phyloP scores from a whole-genome alignment of 1,140 invertebrate species.

The Orchestia grillus region DNA sequence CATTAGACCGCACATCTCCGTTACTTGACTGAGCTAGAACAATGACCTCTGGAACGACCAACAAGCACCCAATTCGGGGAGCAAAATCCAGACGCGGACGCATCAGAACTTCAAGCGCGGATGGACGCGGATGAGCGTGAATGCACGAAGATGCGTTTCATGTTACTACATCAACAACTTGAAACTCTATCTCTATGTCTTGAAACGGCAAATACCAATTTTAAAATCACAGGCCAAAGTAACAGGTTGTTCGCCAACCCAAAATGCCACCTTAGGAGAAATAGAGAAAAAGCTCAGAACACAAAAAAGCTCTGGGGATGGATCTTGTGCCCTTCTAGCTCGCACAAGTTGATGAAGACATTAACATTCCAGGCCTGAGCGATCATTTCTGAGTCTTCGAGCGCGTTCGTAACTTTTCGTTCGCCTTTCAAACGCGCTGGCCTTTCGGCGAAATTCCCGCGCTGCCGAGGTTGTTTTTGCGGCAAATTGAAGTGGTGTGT shows the following conservation, averaged over 20 bases:
- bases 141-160: not conserved
- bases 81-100: not conserved
- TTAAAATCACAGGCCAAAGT: slow-evolving; percentile 3
- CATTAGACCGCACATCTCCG: not conserved
- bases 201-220: not conserved
- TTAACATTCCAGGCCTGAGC: slow-evolving; percentile 48
- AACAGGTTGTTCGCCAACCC: slow-evolving; percentile 12
- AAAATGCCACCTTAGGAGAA: not conserved
- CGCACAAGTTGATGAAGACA: slow-evolving; percentile 55
- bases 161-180: too few species aligned
- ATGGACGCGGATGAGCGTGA: not conserved
- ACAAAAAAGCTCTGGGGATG: slow-evolving; percentile 4
- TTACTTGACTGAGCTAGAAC: not conserved
- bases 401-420: slow-evolving; percentile 12
- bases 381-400: slow-evolving; percentile 38
- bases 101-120: not conserved
- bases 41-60: not conserved
- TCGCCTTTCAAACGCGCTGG: not conserved
- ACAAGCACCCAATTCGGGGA: not conserved
- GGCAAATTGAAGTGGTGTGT: not conserved
- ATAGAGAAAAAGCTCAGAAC: not conserved
- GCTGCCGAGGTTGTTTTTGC: not conserved
- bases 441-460: not conserved
- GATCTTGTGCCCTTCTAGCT: slow-evolving; percentile 44
- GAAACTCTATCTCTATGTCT: not conserved